Base-by-base conservation (phyloP, 2,113 vertebrate genomes). In the Podarcis cretensis region DNA sequence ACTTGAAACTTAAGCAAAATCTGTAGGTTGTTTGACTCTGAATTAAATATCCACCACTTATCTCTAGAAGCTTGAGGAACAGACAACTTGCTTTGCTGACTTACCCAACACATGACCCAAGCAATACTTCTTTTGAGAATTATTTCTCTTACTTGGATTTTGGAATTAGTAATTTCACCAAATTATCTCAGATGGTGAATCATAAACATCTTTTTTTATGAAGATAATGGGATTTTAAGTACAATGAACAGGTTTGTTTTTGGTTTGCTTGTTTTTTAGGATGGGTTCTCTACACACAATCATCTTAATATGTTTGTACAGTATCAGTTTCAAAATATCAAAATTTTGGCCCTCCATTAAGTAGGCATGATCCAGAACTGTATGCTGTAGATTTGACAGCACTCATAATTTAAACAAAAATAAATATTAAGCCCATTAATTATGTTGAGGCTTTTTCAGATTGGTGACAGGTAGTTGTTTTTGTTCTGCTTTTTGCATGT, bases 161-260 rank as follows among this genome's bases (percentile, higher is more conserved):
- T 18, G 13, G 81, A 73, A 89, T 27, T 5, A 27, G 32, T 8
- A 5, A 2, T 79, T 79, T 21, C 25, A 14, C 25, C 25, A 78
- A 10, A 43, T 83, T 25, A 40, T 63, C 74, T 71, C 87, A 35
- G 25, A 32, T 76, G 48, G 78, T 78, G 2, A 30, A 87, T 86
- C 3, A 1, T 35, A 85, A 85, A 68, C 40, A 88, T 80, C 78
- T 5, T 27, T 87, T 57, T 57, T 71, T 68, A 32, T 68, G 65
- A 20, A 85, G 78, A 80, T 54, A 63, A 48, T 92, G 80, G 74
- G 5, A 27, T 54, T 93, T 81, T 86, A 91, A 73, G 88, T 57
- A 91, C 54, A 69, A 71, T 3, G 5, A 73, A 71, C 6, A 85
- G 80, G 82, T 86, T 82, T 87, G 30, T 40, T 65, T 81, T 59